Evolutionary conservation across 1,140 invertebrate species (phyloP), one percentile per base, ranked within the genome.

Genomic region (Mamestra configurata): DNA sequence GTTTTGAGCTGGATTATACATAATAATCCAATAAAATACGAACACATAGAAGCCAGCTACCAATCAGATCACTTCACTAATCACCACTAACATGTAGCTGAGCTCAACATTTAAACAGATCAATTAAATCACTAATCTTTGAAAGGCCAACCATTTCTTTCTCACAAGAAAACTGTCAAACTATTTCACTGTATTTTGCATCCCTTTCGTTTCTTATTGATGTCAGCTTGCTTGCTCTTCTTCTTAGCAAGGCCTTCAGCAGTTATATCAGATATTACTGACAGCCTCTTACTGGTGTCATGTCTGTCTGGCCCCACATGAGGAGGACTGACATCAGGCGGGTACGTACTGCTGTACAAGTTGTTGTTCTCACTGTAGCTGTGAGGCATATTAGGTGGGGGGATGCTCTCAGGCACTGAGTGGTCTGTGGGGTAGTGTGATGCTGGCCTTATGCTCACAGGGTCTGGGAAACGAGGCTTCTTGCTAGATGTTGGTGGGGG

Each of bases 181-280:
- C 24, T 27, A 15, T 20, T 40, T 86, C 81, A 89, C 61, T 95
- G 93, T 79, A 95, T 95, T 68, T 93, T 93, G 77, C 93, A 95
- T 72, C 93, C 93, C 51, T 87, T 90, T 82, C 89, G 87, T 84
- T 95, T 95, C 73, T 94, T 95, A 2, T 92, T 86, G 79, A 90
- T 84, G 37, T 92, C 89, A 66, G 90, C 88, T 81, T 90, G 90
- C 75, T 93, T 95, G 18, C 71, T 92, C 59, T 92, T 93, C 72
- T 94, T 95, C 79, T 93, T 95, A 35, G 89, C 89, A 20, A 93
- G 81, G 13, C 88, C 90, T 82, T 95, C 93, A 46, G 92, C 90
- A 22, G 93, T 95, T 31, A 94, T 95, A 72, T 95, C 93, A n/a
- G 93, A 95, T 81, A 94, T 93, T 1, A 95, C 92, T 18, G 93